Base-by-base conservation (phyloP, 2,797 vertebrate genomes). In the Scolopax rusticola region DNA sequence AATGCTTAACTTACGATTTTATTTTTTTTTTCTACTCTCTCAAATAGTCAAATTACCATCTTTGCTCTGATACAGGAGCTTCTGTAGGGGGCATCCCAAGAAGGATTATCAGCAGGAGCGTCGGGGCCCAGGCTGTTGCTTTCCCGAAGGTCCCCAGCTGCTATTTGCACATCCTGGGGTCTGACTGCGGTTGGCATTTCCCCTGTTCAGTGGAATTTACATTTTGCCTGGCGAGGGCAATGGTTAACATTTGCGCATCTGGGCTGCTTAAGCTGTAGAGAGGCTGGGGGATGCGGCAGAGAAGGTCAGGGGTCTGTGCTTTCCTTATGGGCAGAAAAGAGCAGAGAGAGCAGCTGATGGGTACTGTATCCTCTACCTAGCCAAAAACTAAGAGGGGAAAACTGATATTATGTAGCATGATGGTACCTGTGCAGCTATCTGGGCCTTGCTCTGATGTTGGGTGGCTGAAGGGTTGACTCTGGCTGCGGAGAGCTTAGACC, bases 241-340 rank as follows among this genome's bases (percentile, higher is more conserved):
- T 90, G 91, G 76, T 93, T 98, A 98, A 98, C 98, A 98, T 98
- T 98, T 98, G 97, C 97, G 91, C 97, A 98, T 97, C 98, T 98
- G 97, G 96, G 93, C 87, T 15, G 92, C 97, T 97, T 98, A 97
- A 97, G 97, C 98, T 97, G 91, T 16, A 1, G 50, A 93, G 96
- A 77, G 77, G 74, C 83, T 81, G 87, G 67, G 79, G 63, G 60
- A 68, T 89, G 89, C 8, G 8, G 30, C 0, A 1, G 90, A 94
- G 95, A 97, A 97, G 96, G 96, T 97, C 96, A 96, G 53, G 82
- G 93, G 95, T 85, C 84, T 92, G 41, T 59, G 53, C 57, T 93
- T 89, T 71, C 74, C 70, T 90, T n/a, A 11, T 0, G 8, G 91
- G 93, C 78, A 80, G 57, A 65, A 89, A 71, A 73, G 65, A 87